Evolutionary conservation across 2,888 invertebrate species (phyloP).

Genomic region (Synanthedon myopaeformis): DNA sequence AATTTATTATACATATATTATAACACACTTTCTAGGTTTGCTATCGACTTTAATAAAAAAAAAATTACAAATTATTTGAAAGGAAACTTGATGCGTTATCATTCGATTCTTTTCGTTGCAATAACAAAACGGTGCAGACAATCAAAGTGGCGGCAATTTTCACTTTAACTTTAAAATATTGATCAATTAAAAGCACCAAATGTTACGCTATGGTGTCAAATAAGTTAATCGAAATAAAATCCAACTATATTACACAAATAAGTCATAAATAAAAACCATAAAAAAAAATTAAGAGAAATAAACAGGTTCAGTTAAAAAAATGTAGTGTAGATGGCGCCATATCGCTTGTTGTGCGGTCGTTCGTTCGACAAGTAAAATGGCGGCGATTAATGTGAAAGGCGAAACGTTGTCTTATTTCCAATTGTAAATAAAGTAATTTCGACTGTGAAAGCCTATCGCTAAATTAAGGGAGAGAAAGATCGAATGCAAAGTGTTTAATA

Average conservation of each 20-base stretch:
- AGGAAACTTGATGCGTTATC: too few species aligned
- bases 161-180: constrained; percentile 9
- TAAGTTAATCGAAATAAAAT: constrained; percentile 10
- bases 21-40: too few species aligned
- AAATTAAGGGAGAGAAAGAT: constrained; percentile 27
- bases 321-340: constrained; percentile 73
- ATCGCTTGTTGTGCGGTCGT: constrained; percentile 72
- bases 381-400: constrained; percentile 76
- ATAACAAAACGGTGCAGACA: too few species aligned
- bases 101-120: too few species aligned
- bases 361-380: constrained; percentile 74
- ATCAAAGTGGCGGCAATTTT: constrained; percentile 9
- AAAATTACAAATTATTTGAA: too few species aligned
- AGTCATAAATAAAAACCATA: too few species aligned
- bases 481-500: constrained; percentile 34
- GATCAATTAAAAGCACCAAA: constrained; percentile 8
- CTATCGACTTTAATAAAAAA: too few species aligned
- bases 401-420: constrained; percentile 67
- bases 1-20: too few species aligned
- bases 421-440: constrained; percentile 65
- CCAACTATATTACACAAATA: too few species aligned
- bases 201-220: not conserved
- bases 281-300: too few species aligned
- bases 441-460: constrained; percentile 34
- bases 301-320: constrained; percentile 5